Percentiles rank a stretch among this genome's conserved stretches.
Evolutionary conservation across 2,888 invertebrate genomes (phyloP).

Genomic region (Scaptomyza caliginosa): DNA sequence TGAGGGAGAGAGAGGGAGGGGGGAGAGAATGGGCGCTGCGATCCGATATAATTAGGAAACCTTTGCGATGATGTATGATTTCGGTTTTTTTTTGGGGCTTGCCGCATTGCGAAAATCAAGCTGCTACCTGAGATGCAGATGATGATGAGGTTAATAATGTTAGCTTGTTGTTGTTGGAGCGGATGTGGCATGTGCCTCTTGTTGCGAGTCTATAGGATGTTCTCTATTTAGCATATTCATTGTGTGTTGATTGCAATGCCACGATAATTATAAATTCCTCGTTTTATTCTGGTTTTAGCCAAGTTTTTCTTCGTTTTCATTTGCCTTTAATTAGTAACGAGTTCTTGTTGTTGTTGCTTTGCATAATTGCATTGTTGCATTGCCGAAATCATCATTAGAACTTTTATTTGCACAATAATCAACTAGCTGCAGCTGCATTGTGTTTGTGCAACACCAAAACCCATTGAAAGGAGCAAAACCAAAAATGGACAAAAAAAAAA

Average conservation of each 20-base stretch:
- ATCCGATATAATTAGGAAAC: constrained; percentile 65
- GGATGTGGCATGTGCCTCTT: constrained; percentile 62
- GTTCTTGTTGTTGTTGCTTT: constrained; percentile 41
- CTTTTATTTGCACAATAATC: constrained; percentile 78
- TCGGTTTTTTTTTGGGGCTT: constrained; percentile 28
- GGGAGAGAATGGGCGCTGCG: constrained; percentile 7
- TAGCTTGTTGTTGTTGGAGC: constrained; percentile 33
- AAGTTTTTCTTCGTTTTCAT: constrained; percentile 17
- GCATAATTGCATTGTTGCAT: constrained; percentile 69
- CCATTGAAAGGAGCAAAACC: constrained; percentile 30
- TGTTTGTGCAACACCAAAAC: constrained; percentile 48
- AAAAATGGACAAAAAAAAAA: constrained; percentile 8
- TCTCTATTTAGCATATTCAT: constrained; percentile 74
- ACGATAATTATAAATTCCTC: constrained; percentile 68
- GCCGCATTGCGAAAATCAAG: constrained; percentile 54
- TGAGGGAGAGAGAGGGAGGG: not conserved
- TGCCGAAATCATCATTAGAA: constrained; percentile 76
- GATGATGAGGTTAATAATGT: constrained; percentile 34
- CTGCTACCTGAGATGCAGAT: constrained; percentile 42
- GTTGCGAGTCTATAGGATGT: constrained; percentile 56
- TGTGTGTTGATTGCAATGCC: constrained; percentile 52
- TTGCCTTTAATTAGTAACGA: constrained; percentile 54
- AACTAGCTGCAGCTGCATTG: constrained; percentile 54
- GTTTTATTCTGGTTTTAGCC: constrained; percentile 30
- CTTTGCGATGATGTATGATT: constrained; percentile 73